Evolutionary conservation across 2,888 invertebrate species (phyloP), one percentile per base, ranked within the genome.

Genomic region (Drosophila buzzatii): DNA sequence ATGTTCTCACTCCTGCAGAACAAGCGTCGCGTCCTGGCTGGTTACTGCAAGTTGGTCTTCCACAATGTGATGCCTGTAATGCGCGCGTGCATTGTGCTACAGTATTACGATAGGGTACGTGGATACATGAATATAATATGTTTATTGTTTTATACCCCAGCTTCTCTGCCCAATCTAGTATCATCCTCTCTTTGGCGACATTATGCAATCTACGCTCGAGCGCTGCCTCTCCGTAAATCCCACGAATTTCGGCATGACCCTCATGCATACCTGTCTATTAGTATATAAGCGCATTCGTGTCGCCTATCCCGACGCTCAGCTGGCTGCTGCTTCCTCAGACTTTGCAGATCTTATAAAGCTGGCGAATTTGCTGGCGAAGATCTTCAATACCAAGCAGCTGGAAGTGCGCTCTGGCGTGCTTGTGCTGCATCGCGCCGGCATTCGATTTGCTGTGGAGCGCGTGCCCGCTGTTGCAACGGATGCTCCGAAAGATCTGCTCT

Each of bases 171-270:
- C 31, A 3, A 8, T 62, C 6, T 39, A 79, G 79, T 71, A 39
- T 18, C n/a, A 71, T 51, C 10, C 51, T 1, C 14, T 45, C 0
- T 88, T 60, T 56, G 85, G 85, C 0, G 88, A 88, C 44, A 31
- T 85, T n/a, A 57, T 85, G 66, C 71, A 59, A 1, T 31, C 72
- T 1, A 49, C 73, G 31, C 41, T 85, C 53, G 80, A 88, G 47
- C 75, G 23, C 31, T 53, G 69, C 1, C 14, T 85, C n/a, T 0
- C 45, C 0, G 31, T 61, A 0, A 85, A 83, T 69, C 31, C 70
- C 1, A 18, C 70, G 1, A 69, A 88, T 42, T 83, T 63, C 39
- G 88, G 81, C 18, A 85, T 85, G 88, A 73, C 85, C 9, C 16
- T 88, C n/a, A 42, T 85, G 59, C 85, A 85, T 59, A 83, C 82